Percentiles rank a stretch among this genome's conserved stretches.
Evolutionary conservation across 1,140 invertebrate species (phyloP).

Genomic region (Procambarus clarkii): DNA sequence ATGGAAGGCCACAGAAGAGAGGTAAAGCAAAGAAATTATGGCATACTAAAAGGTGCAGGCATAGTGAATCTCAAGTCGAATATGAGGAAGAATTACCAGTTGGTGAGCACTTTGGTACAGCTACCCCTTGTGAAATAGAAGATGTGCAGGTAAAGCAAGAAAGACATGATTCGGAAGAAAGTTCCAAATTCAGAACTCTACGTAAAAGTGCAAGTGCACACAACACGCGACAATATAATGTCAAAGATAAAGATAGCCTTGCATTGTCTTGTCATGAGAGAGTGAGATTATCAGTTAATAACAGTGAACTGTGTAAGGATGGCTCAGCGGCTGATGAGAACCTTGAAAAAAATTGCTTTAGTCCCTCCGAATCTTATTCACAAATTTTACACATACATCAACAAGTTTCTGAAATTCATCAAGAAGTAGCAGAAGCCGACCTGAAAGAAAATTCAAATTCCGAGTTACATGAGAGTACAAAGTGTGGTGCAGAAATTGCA

Average conservation of each 20-base stretch:
- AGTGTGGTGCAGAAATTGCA: neutral
- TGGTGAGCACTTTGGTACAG: neutral
- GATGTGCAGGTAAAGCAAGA: neutral
- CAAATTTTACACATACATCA: constrained; percentile 7
- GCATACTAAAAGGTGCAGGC: neutral
- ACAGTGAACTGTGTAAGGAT: neutral
- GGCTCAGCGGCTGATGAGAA: neutral
- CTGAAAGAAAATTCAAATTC: neutral
- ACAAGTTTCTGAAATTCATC: neutral
- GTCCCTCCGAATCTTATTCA: constrained; percentile 28
- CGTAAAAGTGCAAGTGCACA: neutral
- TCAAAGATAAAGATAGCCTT: neutral
- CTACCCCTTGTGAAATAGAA: neutral
- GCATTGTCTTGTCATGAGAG: neutral
- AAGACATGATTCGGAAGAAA: neutral
- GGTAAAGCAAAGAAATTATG: neutral
- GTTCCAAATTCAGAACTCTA: neutral
- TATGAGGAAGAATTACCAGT: neutral
- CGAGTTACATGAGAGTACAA: neutral
- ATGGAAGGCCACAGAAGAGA: constrained; percentile 21
- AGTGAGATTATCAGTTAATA: neutral
- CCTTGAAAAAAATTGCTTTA: neutral
- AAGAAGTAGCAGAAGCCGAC: neutral
- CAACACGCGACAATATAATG: neutral
- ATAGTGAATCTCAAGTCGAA: neutral